Conservation (phyloP, 2,113 vertebrate genomes). For the Verasper variegatus region DNA sequence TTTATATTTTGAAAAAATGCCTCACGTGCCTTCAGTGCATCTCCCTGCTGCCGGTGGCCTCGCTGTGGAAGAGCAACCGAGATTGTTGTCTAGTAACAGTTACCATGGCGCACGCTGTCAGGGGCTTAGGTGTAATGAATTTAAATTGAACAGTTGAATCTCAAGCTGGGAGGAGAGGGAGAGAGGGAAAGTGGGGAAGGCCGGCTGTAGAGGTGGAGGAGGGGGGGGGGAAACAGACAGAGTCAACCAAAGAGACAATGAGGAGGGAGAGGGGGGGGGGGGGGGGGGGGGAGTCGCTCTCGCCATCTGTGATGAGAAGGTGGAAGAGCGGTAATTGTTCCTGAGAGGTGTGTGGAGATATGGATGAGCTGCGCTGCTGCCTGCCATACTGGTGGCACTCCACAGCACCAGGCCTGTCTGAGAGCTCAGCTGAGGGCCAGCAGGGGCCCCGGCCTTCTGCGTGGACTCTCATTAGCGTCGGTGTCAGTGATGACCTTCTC, state of each 20-base stretch:
- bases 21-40: constrained; percentile 7
- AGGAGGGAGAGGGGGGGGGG: background rate
- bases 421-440: constrained; percentile 29
- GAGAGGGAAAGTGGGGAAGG: background rate
- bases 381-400: no score
- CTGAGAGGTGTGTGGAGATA: constrained; percentile 55
- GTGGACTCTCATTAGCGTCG: constrained; percentile 60
- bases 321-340: constrained; percentile 65
- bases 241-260: constrained; percentile 54
- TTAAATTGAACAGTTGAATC: constrained; percentile 76
- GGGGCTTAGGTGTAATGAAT: constrained; percentile 69
- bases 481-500: constrained; percentile 61
- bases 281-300: constrained; percentile 7
- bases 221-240: background rate
- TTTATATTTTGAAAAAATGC: constrained; percentile 32
- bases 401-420: no score
- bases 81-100: constrained; percentile 72
- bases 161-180: constrained; percentile 27
- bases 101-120: constrained; percentile 67
- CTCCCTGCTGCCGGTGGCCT: constrained; percentile 15
- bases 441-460: constrained; percentile 15
- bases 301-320: constrained; percentile 66
- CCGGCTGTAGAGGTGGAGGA: no score
- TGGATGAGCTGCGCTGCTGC: no score
- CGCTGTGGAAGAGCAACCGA: constrained; percentile 9